phyloP scores from a whole-genome alignment of 2,888 invertebrate genomes.

The Nephrotoma appendiculata region DNA sequence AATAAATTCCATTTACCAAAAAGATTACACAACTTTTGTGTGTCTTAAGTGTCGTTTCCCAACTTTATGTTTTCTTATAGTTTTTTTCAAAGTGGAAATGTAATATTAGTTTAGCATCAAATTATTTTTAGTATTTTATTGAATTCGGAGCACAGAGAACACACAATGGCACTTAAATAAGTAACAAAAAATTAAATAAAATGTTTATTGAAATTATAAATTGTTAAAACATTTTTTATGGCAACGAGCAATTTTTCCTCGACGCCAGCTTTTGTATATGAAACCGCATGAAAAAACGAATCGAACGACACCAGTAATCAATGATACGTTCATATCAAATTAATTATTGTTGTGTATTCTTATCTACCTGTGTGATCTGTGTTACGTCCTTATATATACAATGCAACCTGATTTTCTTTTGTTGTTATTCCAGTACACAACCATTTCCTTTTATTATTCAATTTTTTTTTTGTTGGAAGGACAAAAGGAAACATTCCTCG shows the following conservation, averaged over 20 bases:
- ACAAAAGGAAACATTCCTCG: neutral
- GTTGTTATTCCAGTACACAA: neutral
- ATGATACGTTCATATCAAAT: neutral
- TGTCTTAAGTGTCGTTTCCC: neutral
- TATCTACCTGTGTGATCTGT: neutral
- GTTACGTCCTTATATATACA: neutral
- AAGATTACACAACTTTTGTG: neutral
- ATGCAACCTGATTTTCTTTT: neutral
- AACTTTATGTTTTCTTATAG: neutral
- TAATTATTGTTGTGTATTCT: neutral
- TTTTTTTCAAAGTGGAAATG: neutral
- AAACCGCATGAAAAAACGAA: neutral
- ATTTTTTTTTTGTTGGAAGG: neutral
- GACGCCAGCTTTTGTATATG: neutral
- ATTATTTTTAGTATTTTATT: neutral
- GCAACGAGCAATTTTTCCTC: neutral
- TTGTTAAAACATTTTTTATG: neutral
- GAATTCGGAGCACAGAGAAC: neutral
- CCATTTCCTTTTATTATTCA: neutral
- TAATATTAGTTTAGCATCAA: neutral
- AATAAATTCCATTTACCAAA: neutral
- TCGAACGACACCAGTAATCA: neutral
- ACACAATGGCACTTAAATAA: neutral
- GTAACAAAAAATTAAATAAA: neutral
- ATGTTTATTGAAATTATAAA: neutral